A percentile compares a stretch with the other conserved stretches of the same genome.
Evolutionary conservation across 2,888 invertebrate species (phyloP).

Genomic region (Caenorhabditis plicata): DNA sequence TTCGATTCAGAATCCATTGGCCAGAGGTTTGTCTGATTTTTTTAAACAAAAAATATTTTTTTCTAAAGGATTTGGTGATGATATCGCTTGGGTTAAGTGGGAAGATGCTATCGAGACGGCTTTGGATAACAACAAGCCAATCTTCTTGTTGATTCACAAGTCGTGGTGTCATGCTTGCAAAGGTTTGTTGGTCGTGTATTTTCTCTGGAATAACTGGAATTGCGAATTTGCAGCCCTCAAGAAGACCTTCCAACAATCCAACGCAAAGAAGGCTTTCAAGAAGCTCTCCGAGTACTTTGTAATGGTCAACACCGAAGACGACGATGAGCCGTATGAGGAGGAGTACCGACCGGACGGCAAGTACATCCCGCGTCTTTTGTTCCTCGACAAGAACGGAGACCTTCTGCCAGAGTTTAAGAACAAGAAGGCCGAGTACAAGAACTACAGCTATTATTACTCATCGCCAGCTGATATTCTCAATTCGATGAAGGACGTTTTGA

Average conservation of each 20-base stretch:
- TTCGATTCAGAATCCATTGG: slow-evolving; percentile 58
- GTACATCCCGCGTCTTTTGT: slow-evolving; percentile 62
- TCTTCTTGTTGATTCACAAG: slow-evolving; percentile 69
- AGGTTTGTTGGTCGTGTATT: slow-evolving; percentile 45
- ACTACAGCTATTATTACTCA: slow-evolving; percentile 65
- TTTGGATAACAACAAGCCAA: slow-evolving; percentile 65
- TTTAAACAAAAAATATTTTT: no score
- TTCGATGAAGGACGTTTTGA: slow-evolving; percentile 63
- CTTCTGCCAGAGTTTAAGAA: slow-evolving; percentile 60
- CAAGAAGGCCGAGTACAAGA: slow-evolving; percentile 65
- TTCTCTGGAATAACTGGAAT: not conserved
- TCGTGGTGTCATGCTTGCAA: slow-evolving; percentile 70
- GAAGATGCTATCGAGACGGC: slow-evolving; percentile 64
- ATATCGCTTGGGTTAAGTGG: slow-evolving; percentile 65
- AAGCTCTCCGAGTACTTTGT: slow-evolving; percentile 66
- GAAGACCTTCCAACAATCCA: slow-evolving; percentile 64
- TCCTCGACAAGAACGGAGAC: slow-evolving; percentile 64
- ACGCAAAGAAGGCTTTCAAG: slow-evolving; percentile 65
- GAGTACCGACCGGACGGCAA: slow-evolving; percentile 65
- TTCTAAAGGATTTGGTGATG: slow-evolving; percentile 64
- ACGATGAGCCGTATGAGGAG: slow-evolving; percentile 66
- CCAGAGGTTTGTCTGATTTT: slow-evolving; percentile 40
- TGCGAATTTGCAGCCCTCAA: slow-evolving; percentile 53
- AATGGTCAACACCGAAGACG: slow-evolving; percentile 68
- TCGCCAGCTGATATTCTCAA: slow-evolving; percentile 64